phyloP scores from a whole-genome alignment of 2,113 vertebrate genomes.

The Muntiacus reevesi region DNA sequence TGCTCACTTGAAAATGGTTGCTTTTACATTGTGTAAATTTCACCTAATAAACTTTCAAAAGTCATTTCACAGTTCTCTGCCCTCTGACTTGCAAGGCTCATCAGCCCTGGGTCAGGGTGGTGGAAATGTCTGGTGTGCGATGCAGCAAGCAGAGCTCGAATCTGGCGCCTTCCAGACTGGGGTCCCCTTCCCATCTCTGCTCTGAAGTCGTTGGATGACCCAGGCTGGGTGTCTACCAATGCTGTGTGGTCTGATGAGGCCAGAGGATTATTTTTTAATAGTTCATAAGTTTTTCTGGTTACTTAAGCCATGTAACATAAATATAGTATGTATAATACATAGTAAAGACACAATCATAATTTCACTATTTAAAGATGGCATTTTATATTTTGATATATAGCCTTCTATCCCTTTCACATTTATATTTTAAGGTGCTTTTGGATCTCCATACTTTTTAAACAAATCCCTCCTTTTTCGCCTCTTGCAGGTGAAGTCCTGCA shows the following conservation, averaged over 20 bases:
- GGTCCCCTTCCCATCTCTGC: neutral
- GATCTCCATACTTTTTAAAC: too few relatives aligned
- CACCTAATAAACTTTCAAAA: neutral
- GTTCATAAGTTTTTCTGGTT: neutral
- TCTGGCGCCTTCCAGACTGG: accelerated
- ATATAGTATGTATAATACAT: neutral
- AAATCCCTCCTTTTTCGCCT: neutral
- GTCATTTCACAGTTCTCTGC: neutral
- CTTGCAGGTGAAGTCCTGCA: accelerated
- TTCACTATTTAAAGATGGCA: neutral
- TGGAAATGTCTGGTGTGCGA: accelerated
- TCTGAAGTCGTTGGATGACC: neutral
- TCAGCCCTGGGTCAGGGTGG: neutral
- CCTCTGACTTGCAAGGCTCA: neutral
- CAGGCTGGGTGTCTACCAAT: accelerated
- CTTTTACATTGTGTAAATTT: neutral
- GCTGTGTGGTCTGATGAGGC: neutral
- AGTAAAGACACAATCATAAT: neutral
- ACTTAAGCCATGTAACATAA: neutral
- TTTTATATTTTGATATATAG: neutral
- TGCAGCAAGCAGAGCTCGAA: accelerated
- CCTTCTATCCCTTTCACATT: neutral
- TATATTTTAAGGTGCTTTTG: neutral
- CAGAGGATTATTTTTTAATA: neutral
- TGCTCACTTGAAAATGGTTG: neutral